Percentiles rank a stretch among this genome's conserved stretches.
phyloP scores from a whole-genome alignment of 2,113 vertebrate species.

The Dunckerocampus dactyliophorus region DNA sequence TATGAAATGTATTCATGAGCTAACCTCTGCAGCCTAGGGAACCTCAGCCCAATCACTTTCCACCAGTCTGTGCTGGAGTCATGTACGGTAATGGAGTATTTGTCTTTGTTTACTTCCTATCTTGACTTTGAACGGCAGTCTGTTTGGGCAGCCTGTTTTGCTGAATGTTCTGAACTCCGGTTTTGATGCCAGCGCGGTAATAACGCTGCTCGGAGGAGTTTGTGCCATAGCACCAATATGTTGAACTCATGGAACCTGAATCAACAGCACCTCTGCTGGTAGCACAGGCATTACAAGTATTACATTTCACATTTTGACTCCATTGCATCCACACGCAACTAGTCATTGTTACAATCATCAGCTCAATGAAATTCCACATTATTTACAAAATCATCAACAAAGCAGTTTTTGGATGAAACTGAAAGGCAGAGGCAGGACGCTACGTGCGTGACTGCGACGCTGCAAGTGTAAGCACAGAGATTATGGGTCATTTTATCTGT shows the following conservation, averaged over 20 bases:
- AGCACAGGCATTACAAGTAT: neutral
- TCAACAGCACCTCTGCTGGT: neutral
- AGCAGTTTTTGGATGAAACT: no score
- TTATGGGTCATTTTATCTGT: conserved; percentile 1
- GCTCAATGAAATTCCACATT: neutral
- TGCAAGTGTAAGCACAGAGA: neutral
- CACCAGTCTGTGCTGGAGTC: neutral
- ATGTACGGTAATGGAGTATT: neutral
- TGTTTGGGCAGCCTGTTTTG: no score
- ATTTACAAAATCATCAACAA: neutral
- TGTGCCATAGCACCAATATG: no score
- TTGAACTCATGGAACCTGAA: neutral
- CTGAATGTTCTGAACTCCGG: no score
- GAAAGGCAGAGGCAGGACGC: no score
- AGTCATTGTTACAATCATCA: neutral
- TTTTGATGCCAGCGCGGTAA: neutral
- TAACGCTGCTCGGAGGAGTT: neutral
- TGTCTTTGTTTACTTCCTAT: no score
- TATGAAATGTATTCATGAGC: no score
- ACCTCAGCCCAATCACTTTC: neutral
- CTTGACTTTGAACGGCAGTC: no score
- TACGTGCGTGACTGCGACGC: conserved; percentile 1
- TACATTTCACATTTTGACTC: neutral
- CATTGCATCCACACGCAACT: neutral
- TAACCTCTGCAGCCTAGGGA: neutral